Conservation (phyloP, 1,140 invertebrate species). For the Paralvinella palmiformis region DNA sequence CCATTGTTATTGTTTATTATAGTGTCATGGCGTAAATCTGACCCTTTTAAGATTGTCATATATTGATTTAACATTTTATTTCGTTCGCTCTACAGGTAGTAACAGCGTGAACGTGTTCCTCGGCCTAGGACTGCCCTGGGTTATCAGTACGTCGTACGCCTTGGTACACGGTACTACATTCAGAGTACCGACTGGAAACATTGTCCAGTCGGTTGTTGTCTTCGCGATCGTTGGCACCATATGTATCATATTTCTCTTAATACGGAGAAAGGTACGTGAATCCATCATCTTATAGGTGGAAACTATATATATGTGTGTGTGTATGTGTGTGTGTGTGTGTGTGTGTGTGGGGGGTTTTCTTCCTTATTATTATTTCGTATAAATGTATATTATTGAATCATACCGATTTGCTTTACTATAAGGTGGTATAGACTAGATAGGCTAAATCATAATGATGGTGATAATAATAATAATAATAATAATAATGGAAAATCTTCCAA, state of each 20-base stretch:
- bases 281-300: slow-evolving; percentile 13
- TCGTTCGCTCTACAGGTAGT: slow-evolving; percentile 41
- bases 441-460: neutral
- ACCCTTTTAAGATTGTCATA: no score
- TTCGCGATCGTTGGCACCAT: slow-evolving; percentile 55
- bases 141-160: slow-evolving; percentile 58
- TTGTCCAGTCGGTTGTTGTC: slow-evolving; percentile 58
- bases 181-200: slow-evolving; percentile 50
- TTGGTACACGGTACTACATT: slow-evolving; percentile 32
- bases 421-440: neutral
- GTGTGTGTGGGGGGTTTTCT: neutral
- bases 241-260: slow-evolving; percentile 52
- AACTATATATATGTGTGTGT: slow-evolving; percentile 17
- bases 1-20: no score
- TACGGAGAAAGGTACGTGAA: slow-evolving; percentile 49
- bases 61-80: no score
- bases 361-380: neutral
- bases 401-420: neutral
- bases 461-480: neutral
- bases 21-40: no score
- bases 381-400: no score
- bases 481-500: neutral
- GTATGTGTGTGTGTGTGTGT: slow-evolving; percentile 21
- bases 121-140: slow-evolving; percentile 61
- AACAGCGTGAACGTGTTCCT: slow-evolving; percentile 62